A percentile compares a stretch with the other conserved stretches of the same genome.
phyloP scores from a whole-genome alignment of 35 echinoderm and acorn worm species.

The Lytechinus pictus region DNA sequence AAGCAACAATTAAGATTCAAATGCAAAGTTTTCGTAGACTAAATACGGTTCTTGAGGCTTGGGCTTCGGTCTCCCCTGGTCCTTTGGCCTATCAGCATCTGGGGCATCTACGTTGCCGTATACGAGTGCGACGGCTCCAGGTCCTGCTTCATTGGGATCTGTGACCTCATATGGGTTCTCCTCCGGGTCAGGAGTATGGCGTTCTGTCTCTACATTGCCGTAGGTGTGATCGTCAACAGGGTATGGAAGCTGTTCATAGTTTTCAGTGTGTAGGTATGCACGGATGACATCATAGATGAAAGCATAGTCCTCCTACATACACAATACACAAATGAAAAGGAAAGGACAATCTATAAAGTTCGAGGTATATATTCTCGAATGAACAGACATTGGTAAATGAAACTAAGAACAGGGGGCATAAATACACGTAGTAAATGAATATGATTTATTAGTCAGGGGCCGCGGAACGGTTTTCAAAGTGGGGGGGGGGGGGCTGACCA shows the following conservation, averaged over 20 bases:
- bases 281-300: conserved; percentile 20
- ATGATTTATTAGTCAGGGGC: too few relatives aligned
- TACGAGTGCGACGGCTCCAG: not conserved
- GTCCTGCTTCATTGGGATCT: not conserved
- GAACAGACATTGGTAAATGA: too few relatives aligned
- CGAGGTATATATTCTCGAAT: too few relatives aligned
- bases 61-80: not conserved
- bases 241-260: conserved; percentile 20
- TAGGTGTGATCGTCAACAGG: not conserved
- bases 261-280: not conserved
- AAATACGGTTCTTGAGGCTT: not conserved
- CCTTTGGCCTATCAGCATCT: not conserved
- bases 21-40: not conserved
- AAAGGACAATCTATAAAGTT: too few relatives aligned
- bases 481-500: too few relatives aligned
- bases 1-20: too few relatives aligned
- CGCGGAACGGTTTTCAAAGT: too few relatives aligned
- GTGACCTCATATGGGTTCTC: not conserved
- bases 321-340: too few relatives aligned
- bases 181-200: not conserved
- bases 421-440: too few relatives aligned
- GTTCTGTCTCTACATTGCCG: not conserved
- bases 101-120: not conserved
- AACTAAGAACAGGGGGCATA: too few relatives aligned
- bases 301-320: not conserved